Evolutionary conservation across 2,888 invertebrate species (phyloP), one percentile per base, ranked within the genome.

Genomic region (Hedya salicella): DNA sequence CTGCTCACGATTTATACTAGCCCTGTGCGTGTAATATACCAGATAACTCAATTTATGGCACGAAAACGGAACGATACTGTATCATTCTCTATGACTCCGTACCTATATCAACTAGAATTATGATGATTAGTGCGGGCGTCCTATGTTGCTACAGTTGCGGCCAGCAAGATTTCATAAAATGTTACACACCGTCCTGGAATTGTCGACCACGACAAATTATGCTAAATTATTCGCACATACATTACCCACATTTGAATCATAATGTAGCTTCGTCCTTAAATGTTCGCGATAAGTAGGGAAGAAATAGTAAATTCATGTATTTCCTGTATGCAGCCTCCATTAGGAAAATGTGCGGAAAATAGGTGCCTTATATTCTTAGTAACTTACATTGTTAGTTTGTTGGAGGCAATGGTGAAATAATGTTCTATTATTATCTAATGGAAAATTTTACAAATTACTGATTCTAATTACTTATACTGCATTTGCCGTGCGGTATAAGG

Each of bases 31-130:
- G 83, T 85, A 85, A 86, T 86, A 85, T 85, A 84, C 81, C 75
- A 81, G 83, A 87, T 86, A 85, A 82, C 85, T 86, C 80, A 81
- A 82, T 86, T 84, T 83, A 85, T 82, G 81, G 81, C 78, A 78
- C 78, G 78, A 77, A 79, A 83, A 78, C 75, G 78, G 78, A 71
- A 73, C 74, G 75, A 74, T 59, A 52, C 32, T 60, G 16, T 77
- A 79, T 80, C 80, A 77, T 75, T 76, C 79, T 76, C 72, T 70
- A 79, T 78, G 78, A 77, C 75, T 75, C 77, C 73, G 71, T 76
- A 78, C 78, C 79, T 84, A 80, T 77, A 79, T 84, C 80, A 80
- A 78, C 70, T 75, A 74, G 80, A 83, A 76, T 81, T 81, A 83
- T 78, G 79, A 76, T 78, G 74, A 80, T 42, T 57, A 61, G 50